These are phyloP conservation scores for Tychaedon coryphoeus DNA, from an alignment of 2,113 vertebrate genomes.

Conservation along the genomic window DNA sequence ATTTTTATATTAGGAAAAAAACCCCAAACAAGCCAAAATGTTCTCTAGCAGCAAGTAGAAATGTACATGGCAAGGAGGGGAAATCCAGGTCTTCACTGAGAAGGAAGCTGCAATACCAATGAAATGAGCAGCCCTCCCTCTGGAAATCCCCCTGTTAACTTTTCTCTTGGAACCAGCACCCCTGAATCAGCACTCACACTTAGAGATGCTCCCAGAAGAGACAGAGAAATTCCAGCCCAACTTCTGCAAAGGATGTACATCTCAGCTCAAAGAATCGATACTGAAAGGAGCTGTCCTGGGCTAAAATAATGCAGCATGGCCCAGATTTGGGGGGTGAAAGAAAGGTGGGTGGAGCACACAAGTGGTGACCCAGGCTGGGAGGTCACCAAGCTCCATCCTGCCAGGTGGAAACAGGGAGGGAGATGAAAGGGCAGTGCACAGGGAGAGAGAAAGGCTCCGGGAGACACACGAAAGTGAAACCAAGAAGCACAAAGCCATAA, in stretches of 20 bases:
- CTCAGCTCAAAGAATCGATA: background rate
- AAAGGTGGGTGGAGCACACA: fast-evolving
- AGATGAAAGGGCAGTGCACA: background rate
- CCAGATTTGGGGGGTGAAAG: background rate
- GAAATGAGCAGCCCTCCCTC: background rate
- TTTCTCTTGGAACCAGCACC: background rate
- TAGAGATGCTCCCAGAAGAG: background rate
- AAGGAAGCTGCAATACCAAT: background rate
- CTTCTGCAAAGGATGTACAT: background rate
- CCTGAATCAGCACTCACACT: background rate
- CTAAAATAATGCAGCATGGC: background rate
- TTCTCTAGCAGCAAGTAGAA: background rate
- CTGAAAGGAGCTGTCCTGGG: background rate
- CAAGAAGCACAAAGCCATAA: background rate
- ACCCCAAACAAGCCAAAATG: background rate
- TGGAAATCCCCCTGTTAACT: slow-evolving; percentile 34
- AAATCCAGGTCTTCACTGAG: background rate
- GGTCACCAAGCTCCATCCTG: background rate
- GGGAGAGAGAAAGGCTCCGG: background rate
- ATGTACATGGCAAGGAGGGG: background rate
- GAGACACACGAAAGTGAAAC: background rate
- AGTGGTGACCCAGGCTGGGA: background rate
- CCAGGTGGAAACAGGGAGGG: fast-evolving
- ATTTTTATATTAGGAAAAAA: background rate
- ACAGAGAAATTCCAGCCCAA: background rate